These are phyloP conservation scores for Ectemnius cavifrons DNA, from an alignment of 2,888 invertebrate species.

Conservation along the genomic window DNA sequence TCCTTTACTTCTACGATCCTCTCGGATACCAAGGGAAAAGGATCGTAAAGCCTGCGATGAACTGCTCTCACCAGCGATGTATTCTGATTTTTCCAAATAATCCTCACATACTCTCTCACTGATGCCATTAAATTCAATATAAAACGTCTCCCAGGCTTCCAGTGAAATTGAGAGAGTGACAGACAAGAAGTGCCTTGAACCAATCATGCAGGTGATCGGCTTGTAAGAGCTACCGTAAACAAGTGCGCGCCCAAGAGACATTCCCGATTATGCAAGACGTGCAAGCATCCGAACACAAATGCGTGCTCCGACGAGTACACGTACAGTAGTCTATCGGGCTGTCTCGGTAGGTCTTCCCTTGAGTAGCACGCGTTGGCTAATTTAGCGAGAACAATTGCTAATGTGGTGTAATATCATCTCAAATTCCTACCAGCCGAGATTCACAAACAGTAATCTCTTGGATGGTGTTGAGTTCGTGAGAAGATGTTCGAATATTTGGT, in stretches of 20 bases:
- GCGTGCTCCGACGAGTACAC: not conserved
- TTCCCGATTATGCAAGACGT: constrained; percentile 23
- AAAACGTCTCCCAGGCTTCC: not conserved
- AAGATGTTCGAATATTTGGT: no score
- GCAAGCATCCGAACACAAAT: not conserved
- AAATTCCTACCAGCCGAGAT: no score
- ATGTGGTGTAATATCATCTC: not conserved
- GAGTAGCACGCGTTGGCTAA: not conserved
- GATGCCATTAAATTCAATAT: not conserved
- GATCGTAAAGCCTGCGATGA: constrained; percentile 13
- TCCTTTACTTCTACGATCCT: constrained; percentile 1
- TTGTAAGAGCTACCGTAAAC: constrained; percentile 2
- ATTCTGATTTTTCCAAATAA: no score
- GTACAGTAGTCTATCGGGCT: not conserved
- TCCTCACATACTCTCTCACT: not conserved
- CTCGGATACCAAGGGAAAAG: constrained; percentile 6
- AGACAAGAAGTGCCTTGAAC: not conserved
- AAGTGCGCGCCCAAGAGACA: constrained; percentile 7
- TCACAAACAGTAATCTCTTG: no score
- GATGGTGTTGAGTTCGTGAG: no score
- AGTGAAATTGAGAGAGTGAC: not conserved
- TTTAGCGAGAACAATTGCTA: not conserved
- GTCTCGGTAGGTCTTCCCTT: constrained; percentile 1
- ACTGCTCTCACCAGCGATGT: not conserved
- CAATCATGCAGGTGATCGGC: not conserved